phyloP scores from a whole-genome alignment of 1,140 invertebrate genomes.

The Drosophila littoralis region DNA sequence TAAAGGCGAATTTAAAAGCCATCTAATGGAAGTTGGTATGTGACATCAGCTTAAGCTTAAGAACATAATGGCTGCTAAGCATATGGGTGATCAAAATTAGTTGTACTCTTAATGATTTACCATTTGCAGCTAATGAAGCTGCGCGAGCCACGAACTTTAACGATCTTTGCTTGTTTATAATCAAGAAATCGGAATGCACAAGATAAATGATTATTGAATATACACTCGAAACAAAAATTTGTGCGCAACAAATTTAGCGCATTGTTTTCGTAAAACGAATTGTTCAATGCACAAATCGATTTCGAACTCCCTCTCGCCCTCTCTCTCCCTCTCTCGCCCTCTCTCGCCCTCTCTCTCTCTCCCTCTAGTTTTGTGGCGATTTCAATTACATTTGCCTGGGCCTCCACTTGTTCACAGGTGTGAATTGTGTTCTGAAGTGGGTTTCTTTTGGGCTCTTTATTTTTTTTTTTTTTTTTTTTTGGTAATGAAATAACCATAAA shows the following conservation, averaged over 20 bases:
- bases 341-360: background rate
- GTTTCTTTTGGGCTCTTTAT: conserved; percentile 24
- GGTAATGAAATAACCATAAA: conserved; percentile 78
- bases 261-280: conserved; percentile 69
- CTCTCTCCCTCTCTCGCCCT: conserved; percentile 10
- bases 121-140: conserved; percentile 46
- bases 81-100: background rate
- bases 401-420: conserved; percentile 69
- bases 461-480: conserved; percentile 33
- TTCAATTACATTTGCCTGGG: conserved; percentile 73
- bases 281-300: conserved; percentile 65
- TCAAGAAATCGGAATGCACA: conserved; percentile 56
- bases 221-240: conserved; percentile 60
- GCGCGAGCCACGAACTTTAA: conserved; percentile 61
- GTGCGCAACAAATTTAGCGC: conserved; percentile 74
- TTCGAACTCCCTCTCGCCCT: conserved; percentile 33
- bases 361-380: conserved; percentile 25
- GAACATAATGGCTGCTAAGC: background rate
- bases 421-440: conserved; percentile 64
- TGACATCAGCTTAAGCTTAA: background rate
- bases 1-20: conserved; percentile 1
- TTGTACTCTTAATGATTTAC: conserved; percentile 4
- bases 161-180: conserved; percentile 61
- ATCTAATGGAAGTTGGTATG: background rate
- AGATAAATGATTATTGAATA: conserved; percentile 80